These are phyloP conservation scores for Morbakka virulenta DNA, from an alignment of 30 jellyfish, hydroid and myxozoan species.

Conservation along the genomic window DNA sequence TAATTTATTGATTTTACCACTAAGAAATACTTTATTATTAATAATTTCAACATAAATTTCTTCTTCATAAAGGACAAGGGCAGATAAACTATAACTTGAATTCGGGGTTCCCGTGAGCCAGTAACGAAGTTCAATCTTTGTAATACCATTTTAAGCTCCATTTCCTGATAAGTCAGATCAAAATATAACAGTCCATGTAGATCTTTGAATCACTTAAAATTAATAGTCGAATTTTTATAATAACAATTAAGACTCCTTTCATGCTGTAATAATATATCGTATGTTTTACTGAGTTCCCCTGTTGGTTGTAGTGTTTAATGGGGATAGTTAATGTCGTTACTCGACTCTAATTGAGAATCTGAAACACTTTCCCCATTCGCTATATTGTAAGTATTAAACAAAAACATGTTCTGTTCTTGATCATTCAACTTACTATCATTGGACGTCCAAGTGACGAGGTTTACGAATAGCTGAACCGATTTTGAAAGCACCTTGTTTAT, in stretches of 20 bases:
- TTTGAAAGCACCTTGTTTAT: background rate
- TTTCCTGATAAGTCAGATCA: constrained; percentile 15
- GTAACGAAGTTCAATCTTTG: constrained; percentile 15
- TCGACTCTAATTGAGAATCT: background rate
- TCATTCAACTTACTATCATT: background rate
- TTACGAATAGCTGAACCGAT: constrained; percentile 21
- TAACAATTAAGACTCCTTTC: background rate
- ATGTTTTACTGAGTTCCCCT: constrained; percentile 1
- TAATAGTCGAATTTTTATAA: background rate
- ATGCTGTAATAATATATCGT: background rate
- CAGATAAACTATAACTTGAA: constrained; percentile 5
- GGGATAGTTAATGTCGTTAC: background rate
- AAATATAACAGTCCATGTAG: constrained; percentile 14
- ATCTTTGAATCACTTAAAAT: constrained; percentile 1
- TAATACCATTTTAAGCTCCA: constrained; percentile 5
- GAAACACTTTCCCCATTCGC: background rate
- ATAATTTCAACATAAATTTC: constrained; percentile 3
- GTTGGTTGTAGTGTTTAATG: background rate
- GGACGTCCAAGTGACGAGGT: constrained; percentile 18
- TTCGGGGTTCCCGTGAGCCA: constrained; percentile 15
- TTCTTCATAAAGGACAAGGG: constrained; percentile 7
- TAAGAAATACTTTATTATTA: background rate
- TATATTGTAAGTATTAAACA: too few relatives aligned
- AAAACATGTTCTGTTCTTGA: constrained; percentile 11
- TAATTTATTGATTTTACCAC: background rate